phyloP scores from a whole-genome alignment of 1,140 invertebrate genomes.

The Hormaphis cornu region DNA sequence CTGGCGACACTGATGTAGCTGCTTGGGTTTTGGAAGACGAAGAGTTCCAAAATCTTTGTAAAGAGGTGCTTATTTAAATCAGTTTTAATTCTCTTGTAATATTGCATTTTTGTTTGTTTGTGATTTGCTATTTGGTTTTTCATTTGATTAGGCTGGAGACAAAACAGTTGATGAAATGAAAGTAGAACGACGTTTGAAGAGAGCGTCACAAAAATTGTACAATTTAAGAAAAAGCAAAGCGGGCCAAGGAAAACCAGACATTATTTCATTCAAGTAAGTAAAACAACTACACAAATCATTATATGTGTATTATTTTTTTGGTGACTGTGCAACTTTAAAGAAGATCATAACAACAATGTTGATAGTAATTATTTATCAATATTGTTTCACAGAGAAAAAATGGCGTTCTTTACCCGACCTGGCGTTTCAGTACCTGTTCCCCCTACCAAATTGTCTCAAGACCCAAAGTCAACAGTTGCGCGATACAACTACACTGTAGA shows the following conservation, averaged over 20 bases:
- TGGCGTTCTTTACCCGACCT: conserved; percentile 83
- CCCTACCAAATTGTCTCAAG: conserved; percentile 14
- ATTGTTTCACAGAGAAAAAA: conserved; percentile 69
- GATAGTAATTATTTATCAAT: background rate
- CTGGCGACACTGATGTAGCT: conserved; percentile 67
- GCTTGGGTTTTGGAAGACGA: conserved; percentile 78
- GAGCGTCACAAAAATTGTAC: conserved; percentile 82
- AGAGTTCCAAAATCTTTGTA: conserved; percentile 67
- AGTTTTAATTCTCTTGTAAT: conserved; percentile 9
- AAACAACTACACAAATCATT: background rate
- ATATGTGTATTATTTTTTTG: background rate
- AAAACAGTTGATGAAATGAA: conserved; percentile 64
- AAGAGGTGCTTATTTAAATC: conserved; percentile 45
- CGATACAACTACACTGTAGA: conserved; percentile 60
- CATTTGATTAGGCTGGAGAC: conserved; percentile 40
- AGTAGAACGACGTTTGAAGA: conserved; percentile 70
- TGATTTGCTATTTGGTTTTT: background rate
- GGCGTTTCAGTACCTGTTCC: conserved; percentile 67
- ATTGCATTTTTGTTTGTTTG: background rate
- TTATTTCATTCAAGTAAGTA: conserved; percentile 86
- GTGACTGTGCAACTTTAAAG: background rate
- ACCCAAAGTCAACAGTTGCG: conserved; percentile 44
- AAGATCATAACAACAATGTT: background rate
- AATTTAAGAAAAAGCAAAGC: conserved; percentile 76
- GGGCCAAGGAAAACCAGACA: conserved; percentile 78